These are phyloP conservation scores for Centropristis striata DNA, from an alignment of 2,113 vertebrate genomes.

Conservation along the genomic window DNA sequence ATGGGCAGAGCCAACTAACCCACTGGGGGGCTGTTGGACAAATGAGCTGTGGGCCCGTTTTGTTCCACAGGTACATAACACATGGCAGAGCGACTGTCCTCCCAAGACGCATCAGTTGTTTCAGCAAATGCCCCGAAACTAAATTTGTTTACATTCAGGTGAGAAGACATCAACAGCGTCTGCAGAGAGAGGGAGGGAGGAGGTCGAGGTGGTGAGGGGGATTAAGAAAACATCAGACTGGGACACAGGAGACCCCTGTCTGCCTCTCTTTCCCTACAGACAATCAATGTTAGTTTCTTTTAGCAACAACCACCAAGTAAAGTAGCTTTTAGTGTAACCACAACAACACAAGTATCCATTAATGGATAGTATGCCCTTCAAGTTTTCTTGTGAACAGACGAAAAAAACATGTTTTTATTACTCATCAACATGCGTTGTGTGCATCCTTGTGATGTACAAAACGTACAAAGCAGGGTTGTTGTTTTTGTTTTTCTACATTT, in stretches of 20 bases:
- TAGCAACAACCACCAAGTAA: background rate
- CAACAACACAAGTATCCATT: background rate
- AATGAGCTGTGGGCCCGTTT: background rate
- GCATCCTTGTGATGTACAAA: background rate
- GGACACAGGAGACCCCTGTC: background rate
- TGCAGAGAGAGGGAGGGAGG: too few relatives aligned
- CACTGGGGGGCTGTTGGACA: background rate
- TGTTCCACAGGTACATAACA: conserved; percentile 10
- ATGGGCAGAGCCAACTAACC: conserved; percentile 12
- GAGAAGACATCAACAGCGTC: background rate
- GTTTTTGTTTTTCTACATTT: background rate
- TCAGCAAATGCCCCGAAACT: background rate
- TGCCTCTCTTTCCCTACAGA: background rate
- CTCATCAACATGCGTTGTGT: background rate
- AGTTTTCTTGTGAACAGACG: background rate
- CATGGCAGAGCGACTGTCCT: background rate
- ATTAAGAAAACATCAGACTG: conserved; percentile 8
- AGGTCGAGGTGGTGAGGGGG: background rate
- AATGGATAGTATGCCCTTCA: background rate
- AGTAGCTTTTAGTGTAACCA: background rate
- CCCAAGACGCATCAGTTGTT: background rate
- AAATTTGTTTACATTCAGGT: background rate
- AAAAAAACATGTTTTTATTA: background rate
- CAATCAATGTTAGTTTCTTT: background rate
- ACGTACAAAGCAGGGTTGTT: background rate